phyloP scores from a whole-genome alignment of 2,113 vertebrate species.

The Platycercus adscitus region DNA sequence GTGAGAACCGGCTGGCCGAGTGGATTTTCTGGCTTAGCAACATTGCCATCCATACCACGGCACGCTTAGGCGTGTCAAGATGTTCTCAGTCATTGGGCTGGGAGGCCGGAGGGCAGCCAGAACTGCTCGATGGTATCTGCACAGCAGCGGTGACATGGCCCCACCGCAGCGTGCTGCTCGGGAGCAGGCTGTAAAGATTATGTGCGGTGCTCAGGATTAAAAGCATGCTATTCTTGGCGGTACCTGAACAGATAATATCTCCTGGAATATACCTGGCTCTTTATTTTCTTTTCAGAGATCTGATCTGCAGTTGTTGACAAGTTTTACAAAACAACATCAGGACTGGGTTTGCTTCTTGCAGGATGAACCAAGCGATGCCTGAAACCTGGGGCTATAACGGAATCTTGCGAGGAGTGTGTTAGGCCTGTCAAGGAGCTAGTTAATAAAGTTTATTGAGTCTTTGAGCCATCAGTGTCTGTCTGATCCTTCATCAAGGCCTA shows the following conservation, averaged over 20 bases:
- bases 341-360: background rate
- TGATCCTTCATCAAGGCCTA: constrained; percentile 1
- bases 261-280: background rate
- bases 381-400: background rate
- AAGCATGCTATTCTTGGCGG: background rate
- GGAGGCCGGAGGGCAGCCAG: background rate
- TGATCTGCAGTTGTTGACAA: background rate
- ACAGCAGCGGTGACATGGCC: accelerated
- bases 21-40: background rate
- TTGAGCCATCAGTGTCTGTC: background rate
- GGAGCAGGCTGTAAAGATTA: background rate
- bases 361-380: background rate
- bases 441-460: constrained; percentile 47
- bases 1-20: background rate
- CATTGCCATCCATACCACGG: too few species aligned
- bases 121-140: accelerated
- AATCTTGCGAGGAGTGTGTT: background rate
- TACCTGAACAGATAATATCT: background rate
- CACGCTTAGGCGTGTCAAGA: accelerated
- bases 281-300: background rate
- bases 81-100: background rate
- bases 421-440: constrained; percentile 10
- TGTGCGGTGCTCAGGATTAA: background rate
- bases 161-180: background rate
- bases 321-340: background rate